Conservation (phyloP, 2,888 invertebrate genomes). For the Drosophila sordidula region DNA sequence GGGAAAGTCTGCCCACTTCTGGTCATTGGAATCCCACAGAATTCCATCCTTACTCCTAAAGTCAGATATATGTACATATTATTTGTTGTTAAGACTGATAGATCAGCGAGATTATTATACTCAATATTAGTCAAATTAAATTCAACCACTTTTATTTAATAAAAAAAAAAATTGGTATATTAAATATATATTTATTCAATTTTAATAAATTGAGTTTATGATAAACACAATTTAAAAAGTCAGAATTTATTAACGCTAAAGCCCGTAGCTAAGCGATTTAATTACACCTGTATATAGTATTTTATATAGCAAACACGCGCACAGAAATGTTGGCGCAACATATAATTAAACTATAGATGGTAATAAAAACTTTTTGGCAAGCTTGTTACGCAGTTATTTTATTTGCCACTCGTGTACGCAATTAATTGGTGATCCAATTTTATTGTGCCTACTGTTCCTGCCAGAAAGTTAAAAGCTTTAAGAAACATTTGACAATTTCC, state of each 20-base stretch:
- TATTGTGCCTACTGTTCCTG: slow-evolving; percentile 13
- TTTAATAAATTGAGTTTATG: no score
- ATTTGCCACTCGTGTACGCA: slow-evolving; percentile 10
- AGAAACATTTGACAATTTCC: slow-evolving; percentile 3
- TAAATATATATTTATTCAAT: no score
- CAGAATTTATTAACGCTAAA: background rate
- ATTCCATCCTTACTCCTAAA: no score
- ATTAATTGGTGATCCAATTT: slow-evolving; percentile 12
- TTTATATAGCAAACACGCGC: background rate
- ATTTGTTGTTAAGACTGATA: no score
- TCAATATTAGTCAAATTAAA: no score
- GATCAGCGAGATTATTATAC: no score
- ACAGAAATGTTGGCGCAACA: background rate
- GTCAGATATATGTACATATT: no score
- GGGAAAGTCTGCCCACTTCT: no score
- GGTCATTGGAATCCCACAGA: no score
- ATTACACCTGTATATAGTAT: background rate
- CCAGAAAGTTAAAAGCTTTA: background rate
- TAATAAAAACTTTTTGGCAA: slow-evolving; percentile 39
- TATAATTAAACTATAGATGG: slow-evolving; percentile 20
- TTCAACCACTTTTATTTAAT: no score
- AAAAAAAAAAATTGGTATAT: no score
- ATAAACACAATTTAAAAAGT: background rate
- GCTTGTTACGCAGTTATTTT: slow-evolving; percentile 16
- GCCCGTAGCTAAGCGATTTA: background rate